Evolutionary conservation across 2,797 vertebrate genomes (phyloP), one percentile per base, ranked within the genome.

Genomic region (Gastrophryne carolinensis): DNA sequence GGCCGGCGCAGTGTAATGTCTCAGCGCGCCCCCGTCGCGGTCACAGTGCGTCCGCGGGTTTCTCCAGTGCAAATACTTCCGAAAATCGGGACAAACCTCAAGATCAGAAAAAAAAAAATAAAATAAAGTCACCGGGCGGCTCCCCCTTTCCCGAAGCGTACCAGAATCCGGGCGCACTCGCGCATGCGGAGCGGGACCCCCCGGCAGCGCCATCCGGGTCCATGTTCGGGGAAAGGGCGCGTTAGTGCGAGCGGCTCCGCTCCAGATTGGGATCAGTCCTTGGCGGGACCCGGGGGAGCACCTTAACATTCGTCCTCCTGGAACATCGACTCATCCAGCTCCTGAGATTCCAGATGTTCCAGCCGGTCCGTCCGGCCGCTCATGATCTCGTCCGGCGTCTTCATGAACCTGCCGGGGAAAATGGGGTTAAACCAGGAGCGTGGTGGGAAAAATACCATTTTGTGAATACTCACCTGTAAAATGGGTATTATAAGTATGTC

Each of bases 351-450:
- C 72, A 99, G 89, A 86, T 96, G 94, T 82, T 99, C 97, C 15
- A 98, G 89, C 37, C 96, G 91, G 79, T 99, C 97, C 6, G 96
- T 95, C 85, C 97, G 93, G 49, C 97, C 95, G 30, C 95, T 98
- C 94, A 99, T 96, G 39, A 99, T 99, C 90, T 99, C 97, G 0
- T 99, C 97, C 0, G 97, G 97, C 26, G 96, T 98, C 85, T 99
- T 99, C 95, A 99, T 98, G 84, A 99, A 99, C 90, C 97, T 99
- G 80, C 26, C 75, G 12, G 10, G 73, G 75, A 56, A 82, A 29
- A 24, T 0, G 17, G 4, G 37, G 15, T 17, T 41, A n/a, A n/a
- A 44, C 17, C 5, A 44, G 39, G 17, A 41, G 15, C n/a, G n/a
- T n/a, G n/a, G n/a, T n/a, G n/a, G n/a, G n/a, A n/a, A n/a, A n/a